Conservation (phyloP, 2,888 invertebrate species). For the Pristionchus entomophagus region DNA sequence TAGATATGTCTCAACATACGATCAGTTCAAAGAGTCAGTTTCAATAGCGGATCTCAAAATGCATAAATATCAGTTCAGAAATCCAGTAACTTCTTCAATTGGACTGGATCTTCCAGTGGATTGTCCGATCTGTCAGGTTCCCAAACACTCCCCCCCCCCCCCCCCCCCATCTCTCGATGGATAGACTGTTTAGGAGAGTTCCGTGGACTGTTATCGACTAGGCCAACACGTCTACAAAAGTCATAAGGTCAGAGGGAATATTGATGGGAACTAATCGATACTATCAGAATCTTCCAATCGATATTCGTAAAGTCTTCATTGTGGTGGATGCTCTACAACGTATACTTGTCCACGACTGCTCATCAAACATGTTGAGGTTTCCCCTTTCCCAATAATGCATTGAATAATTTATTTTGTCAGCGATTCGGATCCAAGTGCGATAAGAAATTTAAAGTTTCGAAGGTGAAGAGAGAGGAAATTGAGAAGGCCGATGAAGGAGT, state of each 20-base stretch:
- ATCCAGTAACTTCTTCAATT: background rate
- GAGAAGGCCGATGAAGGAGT: background rate
- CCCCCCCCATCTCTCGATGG: too few species aligned
- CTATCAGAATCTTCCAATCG: background rate
- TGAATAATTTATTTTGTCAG: background rate
- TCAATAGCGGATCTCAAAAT: too few species aligned
- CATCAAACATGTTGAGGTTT: slow-evolving; percentile 6
- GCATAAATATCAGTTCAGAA: background rate
- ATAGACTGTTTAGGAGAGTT: background rate
- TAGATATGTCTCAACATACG: background rate
- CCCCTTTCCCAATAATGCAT: background rate
- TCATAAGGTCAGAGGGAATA: background rate
- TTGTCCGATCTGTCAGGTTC: background rate
- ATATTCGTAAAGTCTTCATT: slow-evolving; percentile 3
- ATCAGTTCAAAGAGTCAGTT: slow-evolving; percentile 33
- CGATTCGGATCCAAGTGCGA: background rate
- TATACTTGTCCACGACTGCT: slow-evolving; percentile 8
- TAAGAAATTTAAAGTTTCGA: background rate
- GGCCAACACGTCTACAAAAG: slow-evolving; percentile 8
- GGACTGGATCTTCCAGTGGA: background rate
- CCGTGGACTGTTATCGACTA: background rate
- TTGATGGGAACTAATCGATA: background rate
- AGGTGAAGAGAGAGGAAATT: background rate
- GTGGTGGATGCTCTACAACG: background rate
- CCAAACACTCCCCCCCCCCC: too few species aligned